Conservation (phyloP, 1,140 invertebrate genomes). For the Venustaconcha ellipsiformis region DNA sequence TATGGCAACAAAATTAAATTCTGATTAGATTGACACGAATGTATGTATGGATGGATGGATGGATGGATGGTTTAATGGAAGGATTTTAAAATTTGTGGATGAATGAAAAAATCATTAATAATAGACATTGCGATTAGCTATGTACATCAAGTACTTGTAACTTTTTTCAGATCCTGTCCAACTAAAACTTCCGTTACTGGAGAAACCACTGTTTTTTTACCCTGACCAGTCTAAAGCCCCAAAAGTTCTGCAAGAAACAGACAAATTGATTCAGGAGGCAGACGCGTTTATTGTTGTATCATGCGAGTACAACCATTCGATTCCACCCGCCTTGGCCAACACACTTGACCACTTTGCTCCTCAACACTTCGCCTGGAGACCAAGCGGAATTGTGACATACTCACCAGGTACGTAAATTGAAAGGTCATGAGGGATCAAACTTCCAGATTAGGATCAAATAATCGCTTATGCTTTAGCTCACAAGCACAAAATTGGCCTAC, state of each 20-base stretch:
- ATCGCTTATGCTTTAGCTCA: not conserved
- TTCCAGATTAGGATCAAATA: not conserved
- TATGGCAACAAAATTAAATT: too few relatives aligned
- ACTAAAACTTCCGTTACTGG: constrained; percentile 64
- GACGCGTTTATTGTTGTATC: constrained; percentile 70
- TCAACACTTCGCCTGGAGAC: constrained; percentile 66
- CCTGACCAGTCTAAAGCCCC: constrained; percentile 59
- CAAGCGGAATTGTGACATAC: constrained; percentile 70
- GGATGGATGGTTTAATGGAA: too few relatives aligned
- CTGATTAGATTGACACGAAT: too few relatives aligned
- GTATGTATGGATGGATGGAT: too few relatives aligned
- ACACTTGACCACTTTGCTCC: constrained; percentile 71
- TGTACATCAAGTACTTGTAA: not conserved
- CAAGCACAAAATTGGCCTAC: not conserved
- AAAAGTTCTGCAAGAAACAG: constrained; percentile 60
- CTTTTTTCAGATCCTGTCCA: constrained; percentile 62
- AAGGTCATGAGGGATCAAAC: not conserved
- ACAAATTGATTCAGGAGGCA: constrained; percentile 63
- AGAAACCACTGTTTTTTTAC: constrained; percentile 66
- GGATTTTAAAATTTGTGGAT: too few relatives aligned
- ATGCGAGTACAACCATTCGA: constrained; percentile 70
- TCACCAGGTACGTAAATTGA: constrained; percentile 65
- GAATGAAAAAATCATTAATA: not conserved
- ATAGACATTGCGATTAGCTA: not conserved
- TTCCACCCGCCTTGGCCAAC: constrained; percentile 70